phyloP scores from a whole-genome alignment of 2,797 vertebrate species.

The Hydrolagus colliei region DNA sequence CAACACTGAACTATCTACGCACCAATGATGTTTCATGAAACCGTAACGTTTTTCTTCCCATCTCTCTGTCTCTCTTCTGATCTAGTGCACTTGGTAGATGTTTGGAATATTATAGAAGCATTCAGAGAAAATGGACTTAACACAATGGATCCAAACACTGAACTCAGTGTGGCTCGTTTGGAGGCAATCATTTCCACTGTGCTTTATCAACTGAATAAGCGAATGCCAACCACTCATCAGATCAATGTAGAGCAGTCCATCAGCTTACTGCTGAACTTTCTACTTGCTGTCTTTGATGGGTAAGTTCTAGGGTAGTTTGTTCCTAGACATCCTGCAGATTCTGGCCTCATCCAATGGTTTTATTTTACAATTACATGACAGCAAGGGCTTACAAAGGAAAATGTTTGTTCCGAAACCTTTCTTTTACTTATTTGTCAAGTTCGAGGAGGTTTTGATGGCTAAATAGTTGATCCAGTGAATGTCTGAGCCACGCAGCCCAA shows the following conservation, averaged over 20 bases:
- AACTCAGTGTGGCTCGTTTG: conserved; percentile 80
- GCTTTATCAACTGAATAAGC: conserved; percentile 95
- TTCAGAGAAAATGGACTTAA: conserved; percentile 87
- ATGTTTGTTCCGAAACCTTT: no score
- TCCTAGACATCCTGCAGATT: background rate
- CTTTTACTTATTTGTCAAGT: no score
- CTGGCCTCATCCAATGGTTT: background rate
- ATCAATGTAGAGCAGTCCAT: conserved; percentile 90
- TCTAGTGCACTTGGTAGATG: conserved; percentile 92
- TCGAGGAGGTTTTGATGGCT: no score
- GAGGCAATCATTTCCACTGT: conserved; percentile 88
- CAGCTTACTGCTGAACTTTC: conserved; percentile 88
- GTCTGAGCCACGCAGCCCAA: no score
- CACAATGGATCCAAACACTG: conserved; percentile 75
- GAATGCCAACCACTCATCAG: conserved; percentile 94
- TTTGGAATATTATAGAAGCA: conserved; percentile 96
- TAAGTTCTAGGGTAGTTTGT: conserved; percentile 55
- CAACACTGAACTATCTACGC: background rate
- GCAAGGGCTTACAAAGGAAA: background rate
- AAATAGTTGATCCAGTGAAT: no score
- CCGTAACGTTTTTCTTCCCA: background rate
- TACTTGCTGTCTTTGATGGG: conserved; percentile 91
- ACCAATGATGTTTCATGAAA: background rate
- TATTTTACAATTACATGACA: background rate
- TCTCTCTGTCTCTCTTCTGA: background rate